These are phyloP conservation scores for Sarcophaga caerulescens DNA, from an alignment of 2,888 invertebrate species.

Conservation along the genomic window DNA sequence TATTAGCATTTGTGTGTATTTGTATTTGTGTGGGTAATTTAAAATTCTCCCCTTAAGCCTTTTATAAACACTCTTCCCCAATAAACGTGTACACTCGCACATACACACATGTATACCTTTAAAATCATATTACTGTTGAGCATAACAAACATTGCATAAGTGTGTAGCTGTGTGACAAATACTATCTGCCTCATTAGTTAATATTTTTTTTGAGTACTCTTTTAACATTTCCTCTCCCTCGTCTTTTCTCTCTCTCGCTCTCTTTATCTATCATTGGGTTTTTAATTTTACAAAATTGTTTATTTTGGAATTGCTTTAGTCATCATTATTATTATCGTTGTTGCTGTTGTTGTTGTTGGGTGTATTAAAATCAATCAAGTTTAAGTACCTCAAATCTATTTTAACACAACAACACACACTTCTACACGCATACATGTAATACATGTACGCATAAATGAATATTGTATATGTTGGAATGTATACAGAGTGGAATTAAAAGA, in stretches of 20 bases:
- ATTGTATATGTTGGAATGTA: no score
- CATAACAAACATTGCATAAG: neutral
- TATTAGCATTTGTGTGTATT: no score
- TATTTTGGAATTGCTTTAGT: no score
- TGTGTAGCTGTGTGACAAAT: neutral
- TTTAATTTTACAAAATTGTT: no score
- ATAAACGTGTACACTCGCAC: neutral
- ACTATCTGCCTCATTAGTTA: constrained; percentile 14
- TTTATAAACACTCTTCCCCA: neutral
- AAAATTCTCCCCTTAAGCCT: constrained; percentile 24
- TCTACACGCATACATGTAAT: neutral
- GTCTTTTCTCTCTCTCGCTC: no score
- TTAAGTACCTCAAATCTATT: constrained; percentile 10
- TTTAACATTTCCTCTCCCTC: no score
- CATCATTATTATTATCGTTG: no score
- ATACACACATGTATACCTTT: constrained; percentile 16
- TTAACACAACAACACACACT: neutral
- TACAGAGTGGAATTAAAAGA: no score
- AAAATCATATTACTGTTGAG: no score
- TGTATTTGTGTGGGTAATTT: constrained; percentile 1
- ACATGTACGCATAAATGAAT: no score
- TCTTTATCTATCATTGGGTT: no score
- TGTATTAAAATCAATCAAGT: constrained; percentile 23
- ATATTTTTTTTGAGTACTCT: neutral
- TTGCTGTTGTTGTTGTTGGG: neutral